These are phyloP conservation scores for Cynodonichthys magdalenae DNA, from an alignment of 2,797 vertebrate species.

Conservation along the genomic window DNA sequence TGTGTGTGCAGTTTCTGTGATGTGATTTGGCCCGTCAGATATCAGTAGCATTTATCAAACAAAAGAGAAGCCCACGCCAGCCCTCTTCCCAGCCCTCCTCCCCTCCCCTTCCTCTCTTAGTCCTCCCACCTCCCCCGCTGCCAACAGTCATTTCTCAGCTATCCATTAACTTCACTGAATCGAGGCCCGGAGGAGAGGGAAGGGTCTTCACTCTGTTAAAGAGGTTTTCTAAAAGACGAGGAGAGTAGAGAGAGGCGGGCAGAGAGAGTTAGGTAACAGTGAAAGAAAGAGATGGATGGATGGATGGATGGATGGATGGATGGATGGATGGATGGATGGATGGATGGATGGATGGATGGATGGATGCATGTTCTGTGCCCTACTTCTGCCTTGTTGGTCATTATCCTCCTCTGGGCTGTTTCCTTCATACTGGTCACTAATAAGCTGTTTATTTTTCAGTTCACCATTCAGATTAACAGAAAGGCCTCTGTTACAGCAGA, in stretches of 20 bases:
- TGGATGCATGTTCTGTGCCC: conserved; percentile 46
- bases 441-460: conserved; percentile 37
- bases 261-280: conserved; percentile 25
- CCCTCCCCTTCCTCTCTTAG: conserved; percentile 16
- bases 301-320: conserved; percentile 1
- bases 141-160: conserved; percentile 66
- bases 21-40: conserved; percentile 56
- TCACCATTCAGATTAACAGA: conserved; percentile 27
- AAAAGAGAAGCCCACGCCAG: conserved; percentile 56
- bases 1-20: conserved; percentile 38
- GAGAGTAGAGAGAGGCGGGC: conserved; percentile 20
- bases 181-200: conserved; percentile 63
- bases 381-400: conserved; percentile 50
- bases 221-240: conserved; percentile 63
- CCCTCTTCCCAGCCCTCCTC: conserved; percentile 8
- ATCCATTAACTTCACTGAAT: conserved; percentile 73
- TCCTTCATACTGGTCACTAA: conserved; percentile 52
- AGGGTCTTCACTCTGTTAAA: conserved; percentile 63
- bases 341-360: conserved; percentile 23
- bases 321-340: conserved; percentile 17
- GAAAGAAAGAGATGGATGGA: conserved; percentile 21
- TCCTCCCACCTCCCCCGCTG: conserved; percentile 17
- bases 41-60: conserved; percentile 57
- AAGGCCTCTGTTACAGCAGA: background rate
- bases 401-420: conserved; percentile 44